Percentiles rank a stretch among this genome's conserved stretches.
Evolutionary conservation across 2,888 invertebrate species (phyloP).

Genomic region (Heliconius ethilla): DNA sequence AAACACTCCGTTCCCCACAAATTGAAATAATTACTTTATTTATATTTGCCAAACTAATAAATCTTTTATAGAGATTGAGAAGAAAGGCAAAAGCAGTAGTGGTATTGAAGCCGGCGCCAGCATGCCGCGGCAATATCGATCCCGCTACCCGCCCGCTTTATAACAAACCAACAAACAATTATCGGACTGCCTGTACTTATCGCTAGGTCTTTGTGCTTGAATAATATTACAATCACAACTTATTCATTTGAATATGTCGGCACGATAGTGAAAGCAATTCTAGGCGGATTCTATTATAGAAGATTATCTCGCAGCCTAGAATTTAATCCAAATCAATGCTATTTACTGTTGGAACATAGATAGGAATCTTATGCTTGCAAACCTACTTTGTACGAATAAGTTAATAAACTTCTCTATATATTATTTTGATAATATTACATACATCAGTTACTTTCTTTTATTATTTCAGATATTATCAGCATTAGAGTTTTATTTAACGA

Average conservation of each 20-base stretch:
- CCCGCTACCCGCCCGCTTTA: constrained; percentile 43
- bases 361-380: background rate
- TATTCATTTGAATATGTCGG: constrained; percentile 13
- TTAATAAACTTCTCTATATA: background rate
- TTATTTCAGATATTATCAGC: background rate
- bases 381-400: background rate
- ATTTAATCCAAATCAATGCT: constrained; percentile 1
- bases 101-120: constrained; percentile 40
- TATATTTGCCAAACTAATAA: constrained; percentile 1
- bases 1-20: too few relatives aligned
- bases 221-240: constrained; percentile 17
- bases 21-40: too few relatives aligned
- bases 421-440: background rate
- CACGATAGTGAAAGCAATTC: constrained; percentile 16
- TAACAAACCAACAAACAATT: constrained; percentile 45
- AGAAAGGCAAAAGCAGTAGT: constrained; percentile 28
- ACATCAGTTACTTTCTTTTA: background rate
- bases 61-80: constrained; percentile 1
- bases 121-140: constrained; percentile 47
- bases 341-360: background rate
- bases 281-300: background rate
- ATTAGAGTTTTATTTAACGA: background rate
- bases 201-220: constrained; percentile 2
- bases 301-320: constrained; percentile 17
- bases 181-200: constrained; percentile 23